Evolutionary conservation across 2,113 vertebrate genomes (phyloP).

Genomic region (Pteronura brasiliensis): DNA sequence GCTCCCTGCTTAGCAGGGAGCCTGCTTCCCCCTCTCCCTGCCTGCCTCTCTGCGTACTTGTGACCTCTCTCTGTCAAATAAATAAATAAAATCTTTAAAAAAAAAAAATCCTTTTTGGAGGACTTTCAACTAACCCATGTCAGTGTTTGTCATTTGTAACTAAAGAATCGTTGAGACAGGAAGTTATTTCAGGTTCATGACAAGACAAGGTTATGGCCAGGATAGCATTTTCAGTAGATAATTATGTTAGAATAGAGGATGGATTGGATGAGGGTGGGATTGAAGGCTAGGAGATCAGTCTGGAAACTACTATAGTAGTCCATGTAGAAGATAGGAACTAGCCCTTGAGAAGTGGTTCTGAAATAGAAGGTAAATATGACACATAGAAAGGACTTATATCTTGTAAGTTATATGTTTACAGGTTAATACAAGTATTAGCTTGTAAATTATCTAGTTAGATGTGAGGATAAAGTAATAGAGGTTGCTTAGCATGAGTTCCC

Average conservation of each 20-base stretch:
- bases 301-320: neutral
- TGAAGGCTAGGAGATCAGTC: neutral
- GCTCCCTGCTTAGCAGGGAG: too few species aligned
- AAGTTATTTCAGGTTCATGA: neutral
- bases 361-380: neutral
- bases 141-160: neutral
- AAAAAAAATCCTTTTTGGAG: neutral
- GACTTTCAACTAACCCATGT: neutral
- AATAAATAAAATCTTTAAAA: too few species aligned
- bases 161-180: neutral
- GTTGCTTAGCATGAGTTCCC: neutral
- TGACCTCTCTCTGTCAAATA: too few species aligned
- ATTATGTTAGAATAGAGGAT: neutral
- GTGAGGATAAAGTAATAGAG: neutral
- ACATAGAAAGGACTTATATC: neutral
- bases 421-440: neutral
- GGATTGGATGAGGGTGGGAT: neutral
- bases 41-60: too few species aligned
- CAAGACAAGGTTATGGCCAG: neutral
- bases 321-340: neutral
- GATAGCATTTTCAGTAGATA: neutral
- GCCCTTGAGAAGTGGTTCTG: neutral
- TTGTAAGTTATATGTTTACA: too few species aligned
- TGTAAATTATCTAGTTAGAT: neutral
- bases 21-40: too few species aligned